Conservation (phyloP, 2,113 vertebrate genomes). For the Ondatra zibethicus region DNA sequence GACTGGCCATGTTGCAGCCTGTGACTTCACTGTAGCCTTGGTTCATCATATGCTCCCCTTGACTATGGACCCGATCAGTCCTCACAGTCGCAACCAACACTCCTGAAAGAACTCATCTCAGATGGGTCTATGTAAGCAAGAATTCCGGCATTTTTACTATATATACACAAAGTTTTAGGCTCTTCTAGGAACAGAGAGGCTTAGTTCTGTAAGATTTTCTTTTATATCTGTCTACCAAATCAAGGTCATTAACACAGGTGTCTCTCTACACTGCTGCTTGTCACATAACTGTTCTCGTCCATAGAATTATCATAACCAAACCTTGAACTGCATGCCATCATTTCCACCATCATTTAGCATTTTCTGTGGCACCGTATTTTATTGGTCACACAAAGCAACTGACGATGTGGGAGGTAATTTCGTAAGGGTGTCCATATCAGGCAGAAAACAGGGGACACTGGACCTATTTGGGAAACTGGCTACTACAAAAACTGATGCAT, state of each 20-base stretch:
- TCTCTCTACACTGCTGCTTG: neutral
- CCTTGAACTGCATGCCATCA: neutral
- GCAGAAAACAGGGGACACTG: neutral
- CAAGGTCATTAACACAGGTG: neutral
- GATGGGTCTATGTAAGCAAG: neutral
- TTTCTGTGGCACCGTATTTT: neutral
- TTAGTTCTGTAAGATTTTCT: neutral
- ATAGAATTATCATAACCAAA: neutral
- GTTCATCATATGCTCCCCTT: neutral
- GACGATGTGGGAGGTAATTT: neutral
- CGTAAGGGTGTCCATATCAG: neutral
- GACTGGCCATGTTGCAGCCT: neutral
- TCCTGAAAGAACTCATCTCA: neutral
- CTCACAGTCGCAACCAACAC: neutral
- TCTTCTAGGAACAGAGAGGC: neutral
- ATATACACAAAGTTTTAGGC: neutral
- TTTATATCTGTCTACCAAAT: neutral
- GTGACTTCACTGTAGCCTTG: neutral
- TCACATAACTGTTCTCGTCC: neutral
- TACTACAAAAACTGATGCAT: neutral
- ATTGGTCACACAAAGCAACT: neutral
- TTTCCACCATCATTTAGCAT: neutral
- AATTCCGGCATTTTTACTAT: neutral
- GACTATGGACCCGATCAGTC: neutral
- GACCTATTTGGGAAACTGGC: neutral